Base-by-base conservation (phyloP, 2,797 vertebrate genomes). In the Myotis daubentonii region DNA sequence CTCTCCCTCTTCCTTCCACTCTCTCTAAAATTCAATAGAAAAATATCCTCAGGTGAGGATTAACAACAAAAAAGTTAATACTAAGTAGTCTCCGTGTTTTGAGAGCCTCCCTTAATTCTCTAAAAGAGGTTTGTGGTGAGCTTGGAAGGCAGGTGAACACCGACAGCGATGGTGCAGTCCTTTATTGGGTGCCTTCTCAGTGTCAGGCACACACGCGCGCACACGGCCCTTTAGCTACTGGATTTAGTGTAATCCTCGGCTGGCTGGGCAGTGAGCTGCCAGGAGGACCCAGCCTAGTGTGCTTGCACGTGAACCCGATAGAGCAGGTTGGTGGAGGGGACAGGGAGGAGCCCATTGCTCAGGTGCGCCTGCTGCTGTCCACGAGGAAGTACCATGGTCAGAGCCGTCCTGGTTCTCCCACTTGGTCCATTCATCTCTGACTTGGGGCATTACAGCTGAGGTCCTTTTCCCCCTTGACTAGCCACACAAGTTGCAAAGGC, bases 41-140 rank as follows among this genome's bases (percentile, higher is more conserved):
- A 66, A 66, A 33, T 17, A 66, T 17, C 62, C 62, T 66, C 30
- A 1, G 62, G 62, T 17, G 62, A 65, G 62, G 30, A n/a, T n/a
- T n/a, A 17, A 17, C 5, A 65, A 13, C 47, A 15, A 28, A 20
- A 85, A 41, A 66, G 47, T 33, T 38, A 72, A 22, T 74, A 57
- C 41, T n/a, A 17, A 41, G 38, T 62, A n/a, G 72, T 68, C 86
- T 51, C 62, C 72, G 6, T 68, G 70, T 87, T 72, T 53, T 38
- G 65, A 87, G 85, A 91, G 7, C 16, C 44, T 11, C 91, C 55
- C 53, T 87, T 51, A 17, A 33, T 76, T 51, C 79, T 53, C 72
- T 33, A 20, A 5, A 53, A 81, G 57, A 36, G 8, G 17, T 16
- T 0, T 22, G 22, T 8, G 8, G 1, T n/a, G n/a, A 36, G 15